Percentiles rank a stretch among this genome's conserved stretches.
Evolutionary conservation across 2,113 vertebrate genomes (phyloP).

Genomic region (Cyphomyrus plagiostoma): DNA sequence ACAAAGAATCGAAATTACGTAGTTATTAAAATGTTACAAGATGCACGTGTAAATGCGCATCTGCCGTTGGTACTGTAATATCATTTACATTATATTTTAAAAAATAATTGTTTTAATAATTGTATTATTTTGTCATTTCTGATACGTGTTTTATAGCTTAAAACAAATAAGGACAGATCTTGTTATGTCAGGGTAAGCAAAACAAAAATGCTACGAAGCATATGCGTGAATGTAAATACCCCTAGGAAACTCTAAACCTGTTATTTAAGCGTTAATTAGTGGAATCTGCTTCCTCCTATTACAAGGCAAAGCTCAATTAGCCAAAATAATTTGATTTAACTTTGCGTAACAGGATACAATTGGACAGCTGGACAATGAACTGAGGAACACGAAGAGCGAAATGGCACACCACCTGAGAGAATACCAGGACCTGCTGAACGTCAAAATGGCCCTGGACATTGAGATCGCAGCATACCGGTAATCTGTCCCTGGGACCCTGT

Average conservation of each 20-base stretch:
- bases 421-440: slow-evolving; percentile 83
- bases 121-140: not conserved
- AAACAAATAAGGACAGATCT: not conserved
- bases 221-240: not conserved
- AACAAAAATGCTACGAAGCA: not conserved
- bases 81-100: not conserved
- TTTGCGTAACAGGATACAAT: slow-evolving; percentile 58
- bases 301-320: not conserved
- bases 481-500: not conserved
- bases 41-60: not conserved
- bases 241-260: not conserved
- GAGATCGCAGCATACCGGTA: slow-evolving; percentile 47
- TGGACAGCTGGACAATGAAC: slow-evolving; percentile 48
- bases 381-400: slow-evolving; percentile 79
- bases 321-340: not conserved
- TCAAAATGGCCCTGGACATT: not conserved
- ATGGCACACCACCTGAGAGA: slow-evolving; percentile 86
- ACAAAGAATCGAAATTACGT: not conserved
- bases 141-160: not conserved
- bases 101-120: not conserved
- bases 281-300: not conserved
- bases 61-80: not conserved
- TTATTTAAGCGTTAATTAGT: not conserved
- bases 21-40: not conserved
- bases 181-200: not conserved